phyloP scores from a whole-genome alignment of 2,113 vertebrate genomes.

The Syngnathus scovelli region DNA sequence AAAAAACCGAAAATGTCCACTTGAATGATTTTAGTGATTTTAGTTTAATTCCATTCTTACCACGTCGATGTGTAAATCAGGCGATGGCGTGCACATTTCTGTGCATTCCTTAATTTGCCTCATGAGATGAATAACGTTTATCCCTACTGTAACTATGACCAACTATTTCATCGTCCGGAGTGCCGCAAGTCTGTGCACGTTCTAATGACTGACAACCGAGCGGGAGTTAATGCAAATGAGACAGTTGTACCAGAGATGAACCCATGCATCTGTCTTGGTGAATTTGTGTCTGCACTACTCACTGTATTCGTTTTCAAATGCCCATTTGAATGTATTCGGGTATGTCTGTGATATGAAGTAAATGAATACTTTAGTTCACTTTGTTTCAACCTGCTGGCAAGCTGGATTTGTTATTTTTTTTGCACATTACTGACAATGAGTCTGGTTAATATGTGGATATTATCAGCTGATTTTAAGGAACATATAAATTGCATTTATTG shows the following conservation, averaged over 20 bases:
- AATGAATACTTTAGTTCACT: neutral
- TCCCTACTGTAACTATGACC: neutral
- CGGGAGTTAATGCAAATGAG: constrained; percentile 62
- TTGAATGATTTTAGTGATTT: constrained; percentile 33
- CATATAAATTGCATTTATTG: neutral
- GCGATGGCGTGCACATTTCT: constrained; percentile 12
- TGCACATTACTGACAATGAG: neutral
- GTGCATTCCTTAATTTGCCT: constrained; percentile 27
- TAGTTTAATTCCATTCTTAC: constrained; percentile 16
- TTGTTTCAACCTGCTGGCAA: neutral
- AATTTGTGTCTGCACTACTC: constrained; percentile 40
- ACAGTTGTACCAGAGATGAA: constrained; percentile 54
- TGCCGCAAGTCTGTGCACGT: constrained; percentile 38
- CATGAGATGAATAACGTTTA: constrained; percentile 14
- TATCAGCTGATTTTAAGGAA: neutral
- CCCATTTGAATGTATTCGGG: constrained; percentile 3
- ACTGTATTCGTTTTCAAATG: constrained; percentile 32
- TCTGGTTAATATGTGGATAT: neutral
- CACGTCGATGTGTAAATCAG: constrained; percentile 40
- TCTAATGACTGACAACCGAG: constrained; percentile 58
- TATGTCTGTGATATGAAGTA: neutral
- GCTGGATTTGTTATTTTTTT: neutral
- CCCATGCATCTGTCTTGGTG: constrained; percentile 55
- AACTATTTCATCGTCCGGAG: constrained; percentile 34
- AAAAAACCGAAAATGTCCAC: constrained; percentile 48